Percentiles rank a stretch among this genome's conserved stretches.
phyloP scores from a whole-genome alignment of 1,140 invertebrate genomes.

The Centruroides sculpturatus region DNA sequence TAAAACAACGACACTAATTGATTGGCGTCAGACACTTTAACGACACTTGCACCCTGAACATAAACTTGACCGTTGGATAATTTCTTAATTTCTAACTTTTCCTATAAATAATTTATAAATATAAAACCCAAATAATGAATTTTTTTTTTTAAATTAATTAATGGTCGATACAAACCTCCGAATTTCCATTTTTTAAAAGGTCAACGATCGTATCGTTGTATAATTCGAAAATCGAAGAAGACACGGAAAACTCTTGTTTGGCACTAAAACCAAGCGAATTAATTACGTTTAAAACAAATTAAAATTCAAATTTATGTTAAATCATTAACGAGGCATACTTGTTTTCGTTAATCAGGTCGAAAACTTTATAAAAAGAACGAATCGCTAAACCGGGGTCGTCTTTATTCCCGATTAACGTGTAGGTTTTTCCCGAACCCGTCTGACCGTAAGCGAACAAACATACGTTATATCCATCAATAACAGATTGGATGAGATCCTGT shows the following conservation, averaged over 20 bases:
- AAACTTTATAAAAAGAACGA: too few species aligned
- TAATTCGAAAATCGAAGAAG: too few species aligned
- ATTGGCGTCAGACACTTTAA: not conserved
- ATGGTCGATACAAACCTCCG: too few species aligned
- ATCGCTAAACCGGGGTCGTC: not conserved
- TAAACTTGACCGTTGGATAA: not conserved
- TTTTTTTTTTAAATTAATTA: too few species aligned
- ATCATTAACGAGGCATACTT: too few species aligned
- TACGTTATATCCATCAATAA: conserved; percentile 85
- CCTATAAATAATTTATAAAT: not conserved
- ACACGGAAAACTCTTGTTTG: too few species aligned
- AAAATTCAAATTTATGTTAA: too few species aligned
- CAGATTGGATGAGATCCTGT: conserved; percentile 47
- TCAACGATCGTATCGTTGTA: too few species aligned
- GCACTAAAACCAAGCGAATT: too few species aligned
- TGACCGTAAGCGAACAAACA: conserved; percentile 94
- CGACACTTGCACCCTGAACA: not conserved
- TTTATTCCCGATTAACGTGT: conserved; percentile 39
- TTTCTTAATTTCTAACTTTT: not conserved
- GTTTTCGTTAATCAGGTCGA: too few species aligned
- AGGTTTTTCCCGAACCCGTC: conserved; percentile 84
- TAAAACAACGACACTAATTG: not conserved
- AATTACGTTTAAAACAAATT: too few species aligned
- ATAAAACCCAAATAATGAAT: not conserved
- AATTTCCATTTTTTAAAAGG: too few species aligned